phyloP scores from a whole-genome alignment of 2,888 invertebrate species.

The Folsomia manolachei region DNA sequence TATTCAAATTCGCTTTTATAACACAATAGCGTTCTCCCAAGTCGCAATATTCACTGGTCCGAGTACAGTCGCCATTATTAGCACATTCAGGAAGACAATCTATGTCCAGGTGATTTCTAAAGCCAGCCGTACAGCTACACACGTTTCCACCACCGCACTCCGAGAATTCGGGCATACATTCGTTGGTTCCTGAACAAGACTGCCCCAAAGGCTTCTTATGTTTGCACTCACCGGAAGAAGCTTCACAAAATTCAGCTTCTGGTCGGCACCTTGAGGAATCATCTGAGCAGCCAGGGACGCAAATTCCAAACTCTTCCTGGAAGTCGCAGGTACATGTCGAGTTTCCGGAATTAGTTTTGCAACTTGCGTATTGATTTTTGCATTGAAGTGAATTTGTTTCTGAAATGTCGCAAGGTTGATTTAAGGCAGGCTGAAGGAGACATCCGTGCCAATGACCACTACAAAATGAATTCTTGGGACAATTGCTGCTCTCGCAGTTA shows the following conservation, averaged over 20 bases:
- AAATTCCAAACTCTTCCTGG: background rate
- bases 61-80: background rate
- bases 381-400: background rate
- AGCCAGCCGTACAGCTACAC: background rate
- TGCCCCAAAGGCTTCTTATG: background rate
- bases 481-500: background rate
- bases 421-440: background rate
- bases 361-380: background rate
- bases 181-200: background rate
- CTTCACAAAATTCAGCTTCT: slow-evolving; percentile 2
- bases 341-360: background rate
- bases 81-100: slow-evolving; percentile 4
- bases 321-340: background rate
- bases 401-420: background rate
- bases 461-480: background rate
- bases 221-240: background rate
- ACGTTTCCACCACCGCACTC: background rate
- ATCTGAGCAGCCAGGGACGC: background rate
- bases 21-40: background rate
- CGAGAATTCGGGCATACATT: background rate
- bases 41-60: background rate
- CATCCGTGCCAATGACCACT: background rate
- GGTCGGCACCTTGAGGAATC: background rate
- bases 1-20: background rate
- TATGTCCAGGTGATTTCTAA: background rate